phyloP scores from a whole-genome alignment of 2,888 invertebrate genomes.

The Eupithecia centaureata region DNA sequence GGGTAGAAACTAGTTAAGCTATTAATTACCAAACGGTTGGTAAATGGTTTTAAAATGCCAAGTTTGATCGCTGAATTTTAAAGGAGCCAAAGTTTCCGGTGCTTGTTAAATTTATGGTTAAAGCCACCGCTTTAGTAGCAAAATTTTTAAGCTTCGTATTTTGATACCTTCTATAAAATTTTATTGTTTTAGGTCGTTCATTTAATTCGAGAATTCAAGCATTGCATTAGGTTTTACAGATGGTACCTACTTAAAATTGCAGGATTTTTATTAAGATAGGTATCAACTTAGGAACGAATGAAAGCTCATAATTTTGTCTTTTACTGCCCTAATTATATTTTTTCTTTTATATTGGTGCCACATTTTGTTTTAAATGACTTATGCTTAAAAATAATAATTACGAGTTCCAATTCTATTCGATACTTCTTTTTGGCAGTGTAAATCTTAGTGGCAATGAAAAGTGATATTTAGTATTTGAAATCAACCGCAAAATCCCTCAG shows the following conservation, averaged over 20 bases:
- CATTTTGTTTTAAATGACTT: too few species aligned
- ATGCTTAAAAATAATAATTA: background rate
- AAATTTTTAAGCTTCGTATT: slow-evolving; percentile 9
- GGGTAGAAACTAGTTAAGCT: too few species aligned
- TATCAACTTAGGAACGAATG: background rate
- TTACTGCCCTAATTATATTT: background rate
- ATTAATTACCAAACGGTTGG: background rate
- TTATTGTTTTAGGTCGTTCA: slow-evolving; percentile 6
- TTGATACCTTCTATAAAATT: slow-evolving; percentile 11
- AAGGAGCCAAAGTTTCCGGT: slow-evolving; percentile 5
- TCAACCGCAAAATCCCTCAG: background rate
- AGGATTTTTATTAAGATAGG: background rate
- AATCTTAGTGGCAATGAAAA: background rate
- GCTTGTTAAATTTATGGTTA: slow-evolving; percentile 7
- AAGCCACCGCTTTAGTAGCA: slow-evolving; percentile 4
- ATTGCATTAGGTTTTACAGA: background rate
- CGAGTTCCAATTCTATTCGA: background rate
- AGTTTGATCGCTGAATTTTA: slow-evolving; percentile 8
- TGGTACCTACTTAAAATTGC: background rate
- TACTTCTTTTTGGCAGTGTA: background rate
- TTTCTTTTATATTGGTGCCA: background rate
- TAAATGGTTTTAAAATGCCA: slow-evolving; percentile 1
- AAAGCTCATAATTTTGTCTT: background rate
- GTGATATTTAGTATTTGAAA: background rate
- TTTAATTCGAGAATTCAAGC: slow-evolving; percentile 1